Conservation (phyloP, 2,888 invertebrate genomes). For the Hemicrepidius hirtus region DNA sequence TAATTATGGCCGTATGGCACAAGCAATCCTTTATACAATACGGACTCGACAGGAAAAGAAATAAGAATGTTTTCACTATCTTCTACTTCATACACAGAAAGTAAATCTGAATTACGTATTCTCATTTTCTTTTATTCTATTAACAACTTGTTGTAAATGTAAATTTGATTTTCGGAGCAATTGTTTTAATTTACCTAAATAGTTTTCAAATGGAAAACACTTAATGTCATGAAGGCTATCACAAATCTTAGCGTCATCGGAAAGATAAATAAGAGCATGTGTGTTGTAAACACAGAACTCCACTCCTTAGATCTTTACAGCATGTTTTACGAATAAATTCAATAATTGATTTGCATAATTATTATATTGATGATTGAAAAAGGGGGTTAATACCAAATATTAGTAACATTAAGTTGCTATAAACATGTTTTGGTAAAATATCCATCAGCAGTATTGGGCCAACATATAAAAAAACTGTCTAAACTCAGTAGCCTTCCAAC, state of each 20-base stretch:
- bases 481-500: slow-evolving; percentile 56
- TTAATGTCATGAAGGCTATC: slow-evolving; percentile 61
- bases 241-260: slow-evolving; percentile 60
- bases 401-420: slow-evolving; percentile 47
- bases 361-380: slow-evolving; percentile 45
- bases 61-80: too few species aligned
- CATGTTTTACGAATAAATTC: not conserved
- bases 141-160: slow-evolving; percentile 48
- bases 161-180: slow-evolving; percentile 43
- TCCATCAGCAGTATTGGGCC: slow-evolving; percentile 53
- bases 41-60: too few species aligned
- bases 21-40: too few species aligned
- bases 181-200: slow-evolving; percentile 53
- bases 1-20: too few species aligned
- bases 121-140: slow-evolving; percentile 41
- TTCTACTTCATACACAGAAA: too few species aligned
- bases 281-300: not conserved
- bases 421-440: slow-evolving; percentile 37
- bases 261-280: not conserved
- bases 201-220: slow-evolving; percentile 64
- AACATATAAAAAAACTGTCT: slow-evolving; percentile 56
- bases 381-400: slow-evolving; percentile 40
- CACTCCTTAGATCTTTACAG: not conserved
- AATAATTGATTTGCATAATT: slow-evolving; percentile 18
- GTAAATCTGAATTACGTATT: too few species aligned